Conservation (phyloP, 2,888 invertebrate genomes). For the Phaedon cochleariae region DNA sequence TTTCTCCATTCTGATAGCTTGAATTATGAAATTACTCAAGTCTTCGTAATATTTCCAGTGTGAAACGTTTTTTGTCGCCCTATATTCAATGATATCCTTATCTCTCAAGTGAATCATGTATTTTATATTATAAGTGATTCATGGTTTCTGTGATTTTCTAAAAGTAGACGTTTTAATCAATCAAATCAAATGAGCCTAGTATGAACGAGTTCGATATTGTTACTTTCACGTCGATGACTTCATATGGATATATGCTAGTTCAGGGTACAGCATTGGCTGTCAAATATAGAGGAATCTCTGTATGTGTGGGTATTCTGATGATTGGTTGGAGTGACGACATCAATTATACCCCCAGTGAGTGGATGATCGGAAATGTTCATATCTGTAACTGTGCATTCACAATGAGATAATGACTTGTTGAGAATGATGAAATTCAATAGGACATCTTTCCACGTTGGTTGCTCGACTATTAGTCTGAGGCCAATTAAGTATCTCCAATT, state of each 20-base stretch:
- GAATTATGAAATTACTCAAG: not conserved
- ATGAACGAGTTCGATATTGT: not conserved
- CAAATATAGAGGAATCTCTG: not conserved
- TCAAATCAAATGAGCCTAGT: not conserved
- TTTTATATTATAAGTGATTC: not conserved
- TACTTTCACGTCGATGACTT: not conserved
- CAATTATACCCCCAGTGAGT: not conserved
- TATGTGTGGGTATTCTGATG: not conserved
- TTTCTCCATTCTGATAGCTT: conserved; percentile 1
- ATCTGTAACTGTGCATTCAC: not conserved
- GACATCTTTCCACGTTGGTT: not conserved
- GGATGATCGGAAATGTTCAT: not conserved
- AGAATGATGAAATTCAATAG: not conserved
- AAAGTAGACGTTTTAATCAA: not conserved
- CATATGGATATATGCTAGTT: not conserved
- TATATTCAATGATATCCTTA: not conserved
- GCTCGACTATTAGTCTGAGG: not conserved
- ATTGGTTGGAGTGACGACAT: not conserved
- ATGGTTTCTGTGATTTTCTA: not conserved
- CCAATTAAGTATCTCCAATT: no score
- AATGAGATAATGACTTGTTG: not conserved
- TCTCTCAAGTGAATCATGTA: not conserved
- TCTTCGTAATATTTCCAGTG: not conserved
- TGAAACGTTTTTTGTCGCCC: not conserved
- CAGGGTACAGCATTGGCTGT: not conserved